Base-by-base conservation (phyloP, 2,888 invertebrate genomes). In the Steinernema hermaphroditum region DNA sequence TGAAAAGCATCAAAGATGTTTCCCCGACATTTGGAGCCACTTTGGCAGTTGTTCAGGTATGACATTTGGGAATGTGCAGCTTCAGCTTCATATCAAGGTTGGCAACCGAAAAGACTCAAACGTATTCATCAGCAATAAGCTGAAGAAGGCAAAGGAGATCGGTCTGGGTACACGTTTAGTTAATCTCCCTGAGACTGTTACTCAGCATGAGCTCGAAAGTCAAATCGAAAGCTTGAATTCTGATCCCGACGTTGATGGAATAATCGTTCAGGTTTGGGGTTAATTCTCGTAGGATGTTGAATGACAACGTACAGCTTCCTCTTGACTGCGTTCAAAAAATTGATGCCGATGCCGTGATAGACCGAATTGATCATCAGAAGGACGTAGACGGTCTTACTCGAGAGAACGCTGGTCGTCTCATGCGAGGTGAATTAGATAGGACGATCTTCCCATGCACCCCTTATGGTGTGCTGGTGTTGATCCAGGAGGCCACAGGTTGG, bases 51-150 rank as follows among this genome's bases (percentile, higher is more conserved):
- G 93, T 97, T 24, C 90, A 89, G 87, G 89, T 89, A 82, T 68
- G 54, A 9, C 29, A 8, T 24, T 62, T 9, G 1, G 4, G 4
- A 9, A 14, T 8, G 2, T 62, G 6, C 19, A 14, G 27, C 1
- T 12, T 12, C 4, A 34, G 43, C 9, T 50, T 9, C 46, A 54
- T 70, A 34, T 80, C 32, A 93, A 97, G 90, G 97, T 98, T 75
- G 98, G 98, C 14, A 92, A 92, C 0, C 91, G 96, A 0, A 94
- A 94, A 87, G 97, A 98, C 88, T 97, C 97, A 57, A 96, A 96
- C 89, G 96, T 97, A 4, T 98, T 98, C 89, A 97, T 98, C 86
- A 90, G 94, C 43, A 94, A 93, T 92, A 98, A 98, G 89, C 90
- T 96, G 73, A 93, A 92, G 87, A 93, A 94, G 0, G 96, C 96